Evolutionary conservation across 1,140 invertebrate species (phyloP), one percentile per base, ranked within the genome.

Genomic region (Cepaea nemoralis): DNA sequence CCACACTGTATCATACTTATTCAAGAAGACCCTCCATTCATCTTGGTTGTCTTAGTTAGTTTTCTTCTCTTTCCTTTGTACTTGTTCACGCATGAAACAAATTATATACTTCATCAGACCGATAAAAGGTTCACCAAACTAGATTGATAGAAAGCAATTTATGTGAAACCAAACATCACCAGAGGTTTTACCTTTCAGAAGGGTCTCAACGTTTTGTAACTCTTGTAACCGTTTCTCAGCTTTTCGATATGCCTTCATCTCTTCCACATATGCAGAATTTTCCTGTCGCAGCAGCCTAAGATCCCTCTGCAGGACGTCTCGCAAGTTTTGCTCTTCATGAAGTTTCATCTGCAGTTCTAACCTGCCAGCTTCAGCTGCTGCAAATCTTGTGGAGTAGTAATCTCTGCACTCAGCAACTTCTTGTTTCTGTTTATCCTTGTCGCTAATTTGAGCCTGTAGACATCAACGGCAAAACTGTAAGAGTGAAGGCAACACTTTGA

Each of bases 151-250:
- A n/a, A n/a, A n/a, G n/a, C n/a, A n/a, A n/a, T n/a, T n/a, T n/a
- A n/a, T n/a, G n/a, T n/a, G n/a, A n/a, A n/a, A n/a, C n/a, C n/a
- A n/a, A n/a, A n/a, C n/a, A n/a, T n/a, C n/a, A n/a, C n/a, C n/a
- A n/a, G 40, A 39, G 24, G 55, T 69, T n/a, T 71, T 77, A 87
- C 87, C 87, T 82, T 83, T 83, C 50, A 88, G 55, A 24, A 88
- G 22, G 31, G 27, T 77, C 45, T 87, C 78, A 48, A 88, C 71
- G 73, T 86, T 78, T 42, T 88, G 73, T 27, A 87, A 66, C 16
- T 85, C 79, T 37, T 81, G 50, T 39, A 88, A 74, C 50, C 84
- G 85, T 39, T 81, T 78, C 70, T 83, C 77, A 27, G 83, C 79
- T 83, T 84, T 31, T 70, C 59, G 27, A 82, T 55, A 3, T 42